Conservation (phyloP, 2,113 vertebrate genomes). For the Chloroceryle aenea region DNA sequence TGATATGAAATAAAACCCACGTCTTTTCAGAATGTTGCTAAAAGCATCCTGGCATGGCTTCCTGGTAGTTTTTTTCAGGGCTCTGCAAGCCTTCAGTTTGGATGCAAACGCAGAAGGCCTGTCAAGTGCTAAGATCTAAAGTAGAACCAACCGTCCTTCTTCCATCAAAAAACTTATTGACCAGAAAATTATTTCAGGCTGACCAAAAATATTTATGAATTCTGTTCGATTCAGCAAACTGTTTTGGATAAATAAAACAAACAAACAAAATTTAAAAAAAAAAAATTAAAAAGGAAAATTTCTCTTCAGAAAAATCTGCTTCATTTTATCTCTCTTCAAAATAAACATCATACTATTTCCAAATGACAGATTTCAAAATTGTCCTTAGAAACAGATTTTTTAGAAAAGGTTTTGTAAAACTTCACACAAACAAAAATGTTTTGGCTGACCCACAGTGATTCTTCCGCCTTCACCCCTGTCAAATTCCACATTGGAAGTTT, state of each 20-base stretch:
- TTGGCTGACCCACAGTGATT: background rate
- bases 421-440: background rate
- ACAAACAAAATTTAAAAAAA: background rate
- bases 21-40: background rate
- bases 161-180: background rate
- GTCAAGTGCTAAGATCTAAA: background rate
- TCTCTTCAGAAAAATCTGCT: background rate
- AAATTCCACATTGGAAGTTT: too few relatives aligned
- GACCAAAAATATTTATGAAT: background rate
- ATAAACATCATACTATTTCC: background rate
- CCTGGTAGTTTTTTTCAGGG: background rate
- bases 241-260: background rate
- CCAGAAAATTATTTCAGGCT: background rate
- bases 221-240: background rate
- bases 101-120: background rate
- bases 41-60: background rate
- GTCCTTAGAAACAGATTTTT: background rate
- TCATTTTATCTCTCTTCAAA: background rate
- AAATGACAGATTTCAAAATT: background rate
- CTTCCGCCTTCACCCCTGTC: background rate
- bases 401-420: background rate
- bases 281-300: background rate
- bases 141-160: background rate
- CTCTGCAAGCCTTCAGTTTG: background rate
- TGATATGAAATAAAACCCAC: background rate